phyloP scores from a whole-genome alignment of 2,797 vertebrate genomes.

The Schizopygopsis pylzovi region DNA sequence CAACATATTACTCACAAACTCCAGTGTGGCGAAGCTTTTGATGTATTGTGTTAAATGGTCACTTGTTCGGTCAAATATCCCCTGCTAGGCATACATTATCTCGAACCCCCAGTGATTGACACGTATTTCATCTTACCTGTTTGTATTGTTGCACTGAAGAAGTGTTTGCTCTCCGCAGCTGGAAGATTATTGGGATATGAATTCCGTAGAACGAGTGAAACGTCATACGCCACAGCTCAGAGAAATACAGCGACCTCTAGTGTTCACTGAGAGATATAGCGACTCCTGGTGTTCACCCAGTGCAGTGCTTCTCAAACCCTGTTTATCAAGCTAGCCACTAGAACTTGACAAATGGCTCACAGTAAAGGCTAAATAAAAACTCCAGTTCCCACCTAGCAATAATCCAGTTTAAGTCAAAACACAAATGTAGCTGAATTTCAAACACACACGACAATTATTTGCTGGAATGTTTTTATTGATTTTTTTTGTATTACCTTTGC shows the following conservation, averaged over 20 bases:
- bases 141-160: neutral
- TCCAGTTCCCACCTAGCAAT: neutral
- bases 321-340: too few relatives aligned
- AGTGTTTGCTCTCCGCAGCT: neutral
- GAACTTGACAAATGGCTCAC: neutral
- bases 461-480: neutral
- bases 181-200: slow-evolving; percentile 1
- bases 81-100: neutral
- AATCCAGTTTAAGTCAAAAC: neutral
- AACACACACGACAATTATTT: neutral
- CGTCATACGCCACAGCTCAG: neutral
- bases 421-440: neutral
- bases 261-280: neutral
- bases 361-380: neutral
- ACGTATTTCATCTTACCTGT: slow-evolving; percentile 7
- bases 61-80: slow-evolving; percentile 62
- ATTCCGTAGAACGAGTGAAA: slow-evolving; percentile 8
- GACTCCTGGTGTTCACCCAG: neutral
- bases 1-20: neutral
- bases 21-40: neutral
- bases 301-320: neutral
- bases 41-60: slow-evolving; percentile 70
- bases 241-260: slow-evolving; percentile 22
- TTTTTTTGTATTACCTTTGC: neutral
- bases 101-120: neutral